These are phyloP conservation scores for Caenorhabditis sinica DNA, from an alignment of 2,888 invertebrate species.

Conservation along the genomic window DNA sequence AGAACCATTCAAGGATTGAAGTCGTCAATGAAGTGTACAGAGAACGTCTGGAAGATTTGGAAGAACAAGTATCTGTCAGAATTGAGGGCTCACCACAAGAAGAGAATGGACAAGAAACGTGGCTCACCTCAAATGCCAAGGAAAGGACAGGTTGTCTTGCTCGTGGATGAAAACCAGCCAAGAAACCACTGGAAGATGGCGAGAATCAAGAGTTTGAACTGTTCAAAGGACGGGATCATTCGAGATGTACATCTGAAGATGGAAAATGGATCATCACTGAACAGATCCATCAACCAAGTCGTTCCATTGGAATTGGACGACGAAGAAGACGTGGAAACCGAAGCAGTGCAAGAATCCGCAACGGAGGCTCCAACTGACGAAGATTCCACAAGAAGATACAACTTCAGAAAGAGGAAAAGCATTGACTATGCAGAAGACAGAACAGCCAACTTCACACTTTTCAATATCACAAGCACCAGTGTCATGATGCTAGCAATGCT, in stretches of 20 bases:
- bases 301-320: constrained; percentile 35
- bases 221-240: not conserved
- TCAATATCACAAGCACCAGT: too few relatives aligned
- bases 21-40: not conserved
- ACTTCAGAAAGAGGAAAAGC: too few relatives aligned
- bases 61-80: not conserved
- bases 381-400: too few relatives aligned
- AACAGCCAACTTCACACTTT: too few relatives aligned
- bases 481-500: too few relatives aligned
- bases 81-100: not conserved
- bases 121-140: not conserved
- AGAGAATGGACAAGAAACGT: not conserved
- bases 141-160: not conserved
- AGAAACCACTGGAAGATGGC: too few relatives aligned
- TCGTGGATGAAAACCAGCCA: too few relatives aligned
- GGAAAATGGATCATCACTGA: not conserved
- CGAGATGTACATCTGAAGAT: not conserved
- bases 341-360: too few relatives aligned
- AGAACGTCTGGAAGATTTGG: not conserved
- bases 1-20: not conserved
- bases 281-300: constrained; percentile 1
- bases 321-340: too few relatives aligned
- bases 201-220: not conserved
- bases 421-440: too few relatives aligned
- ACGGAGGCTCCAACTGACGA: too few relatives aligned